Percentiles rank a stretch among this genome's conserved stretches.
Conservation (phyloP, 2,113 vertebrate species). For the Phylloscopus trochiloides region DNA sequence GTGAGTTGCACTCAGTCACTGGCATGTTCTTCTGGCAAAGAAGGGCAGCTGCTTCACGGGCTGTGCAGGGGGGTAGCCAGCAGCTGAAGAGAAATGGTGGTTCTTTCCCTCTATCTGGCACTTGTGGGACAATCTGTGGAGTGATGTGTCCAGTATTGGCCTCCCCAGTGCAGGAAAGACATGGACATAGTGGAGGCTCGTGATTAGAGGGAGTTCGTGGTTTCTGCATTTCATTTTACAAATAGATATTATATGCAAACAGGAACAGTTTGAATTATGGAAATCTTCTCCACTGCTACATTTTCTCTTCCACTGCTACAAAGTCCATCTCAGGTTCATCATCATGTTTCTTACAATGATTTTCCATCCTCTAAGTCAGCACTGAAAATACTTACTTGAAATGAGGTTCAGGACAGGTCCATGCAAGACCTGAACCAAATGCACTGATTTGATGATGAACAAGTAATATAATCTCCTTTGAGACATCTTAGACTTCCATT, state of each 20-base stretch:
- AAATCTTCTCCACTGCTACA: background rate
- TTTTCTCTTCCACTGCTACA: background rate
- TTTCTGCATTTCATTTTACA: background rate
- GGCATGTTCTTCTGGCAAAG: background rate
- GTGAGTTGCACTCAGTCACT: background rate
- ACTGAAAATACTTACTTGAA: background rate
- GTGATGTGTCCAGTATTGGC: background rate
- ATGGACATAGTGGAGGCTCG: background rate
- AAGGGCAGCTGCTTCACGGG: fast-evolving
- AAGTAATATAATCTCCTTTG: background rate
- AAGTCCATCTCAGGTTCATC: background rate
- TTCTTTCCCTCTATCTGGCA: background rate
- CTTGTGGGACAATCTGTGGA: background rate
- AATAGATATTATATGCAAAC: background rate
- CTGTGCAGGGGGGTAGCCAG: background rate
- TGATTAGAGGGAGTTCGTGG: background rate
- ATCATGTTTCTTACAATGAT: background rate
- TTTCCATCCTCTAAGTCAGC: background rate
- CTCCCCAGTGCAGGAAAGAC: background rate
- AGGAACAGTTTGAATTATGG: background rate
- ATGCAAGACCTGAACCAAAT: background rate
- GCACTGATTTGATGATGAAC: background rate
- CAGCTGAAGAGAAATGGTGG: background rate
- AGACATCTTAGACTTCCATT: background rate
- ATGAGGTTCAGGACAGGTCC: background rate